A percentile compares a stretch with the other conserved stretches of the same genome.
These are phyloP conservation scores for Bombus ignitus DNA, from an alignment of 1,140 invertebrate genomes.

Conservation along the genomic window DNA sequence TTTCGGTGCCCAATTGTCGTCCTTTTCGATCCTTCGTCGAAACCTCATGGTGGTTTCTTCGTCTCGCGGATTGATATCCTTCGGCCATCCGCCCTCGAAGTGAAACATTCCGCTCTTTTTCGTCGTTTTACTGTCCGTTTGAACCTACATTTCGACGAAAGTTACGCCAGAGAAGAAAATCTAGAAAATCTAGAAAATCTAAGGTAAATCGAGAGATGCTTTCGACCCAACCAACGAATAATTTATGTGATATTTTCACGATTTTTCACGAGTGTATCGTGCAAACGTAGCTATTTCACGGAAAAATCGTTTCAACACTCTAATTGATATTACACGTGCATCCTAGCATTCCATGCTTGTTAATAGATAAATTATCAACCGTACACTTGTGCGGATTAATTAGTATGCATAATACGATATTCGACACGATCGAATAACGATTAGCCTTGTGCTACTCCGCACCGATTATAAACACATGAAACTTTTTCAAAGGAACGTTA, in stretches of 20 bases:
- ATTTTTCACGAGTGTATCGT: not conserved
- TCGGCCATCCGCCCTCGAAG: slow-evolving; percentile 98
- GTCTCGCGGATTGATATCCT: slow-evolving; percentile 94
- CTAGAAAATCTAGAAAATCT: not conserved
- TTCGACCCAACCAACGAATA: not conserved
- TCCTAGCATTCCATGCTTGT: not conserved
- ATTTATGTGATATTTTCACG: not conserved
- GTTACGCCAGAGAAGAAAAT: not conserved
- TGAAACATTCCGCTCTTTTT: slow-evolving; percentile 92
- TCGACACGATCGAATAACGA: not conserved
- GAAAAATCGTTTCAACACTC: not conserved
- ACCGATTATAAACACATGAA: not conserved
- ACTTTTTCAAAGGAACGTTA: not conserved
- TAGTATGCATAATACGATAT: slow-evolving; percentile 1
- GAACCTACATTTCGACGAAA: slow-evolving; percentile 77
- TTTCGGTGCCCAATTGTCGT: slow-evolving; percentile 93
- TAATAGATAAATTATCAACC: slow-evolving; percentile 27
- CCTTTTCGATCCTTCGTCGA: slow-evolving; percentile 96
- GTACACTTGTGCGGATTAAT: slow-evolving; percentile 6
- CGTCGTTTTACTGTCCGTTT: slow-evolving; percentile 88
- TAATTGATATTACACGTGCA: slow-evolving; percentile 8
- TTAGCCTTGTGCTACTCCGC: not conserved
- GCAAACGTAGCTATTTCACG: not conserved
- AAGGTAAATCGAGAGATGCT: not conserved
- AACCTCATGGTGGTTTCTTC: slow-evolving; percentile 93